A percentile compares a stretch with the other conserved stretches of the same genome.
Conservation (phyloP, 1,140 invertebrate genomes). For the Rhyacophila brunnea region DNA sequence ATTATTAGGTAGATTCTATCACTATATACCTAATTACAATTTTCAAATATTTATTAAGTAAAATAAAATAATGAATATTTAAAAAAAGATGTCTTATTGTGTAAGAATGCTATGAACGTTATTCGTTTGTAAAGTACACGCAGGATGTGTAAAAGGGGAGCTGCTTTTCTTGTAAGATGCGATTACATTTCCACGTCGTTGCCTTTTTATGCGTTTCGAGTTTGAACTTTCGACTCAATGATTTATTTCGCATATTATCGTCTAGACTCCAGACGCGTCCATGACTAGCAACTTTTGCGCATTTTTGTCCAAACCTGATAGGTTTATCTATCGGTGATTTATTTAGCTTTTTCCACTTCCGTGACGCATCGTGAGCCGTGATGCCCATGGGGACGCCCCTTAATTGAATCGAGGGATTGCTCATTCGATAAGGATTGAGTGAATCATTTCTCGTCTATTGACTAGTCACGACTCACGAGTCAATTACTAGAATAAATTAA, state of each 20-base stretch:
- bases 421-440: constrained; percentile 14
- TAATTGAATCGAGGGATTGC: not conserved
- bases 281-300: constrained; percentile 8
- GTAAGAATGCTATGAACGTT: too few species aligned
- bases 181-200: constrained; percentile 5
- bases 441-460: constrained; percentile 11
- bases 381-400: too few species aligned
- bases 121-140: too few species aligned
- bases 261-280: not conserved
- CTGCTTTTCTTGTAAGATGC: not conserved
- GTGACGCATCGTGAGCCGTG: not conserved
- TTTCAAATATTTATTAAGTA: too few species aligned
- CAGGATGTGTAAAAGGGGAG: not conserved
- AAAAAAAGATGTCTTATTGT: too few species aligned
- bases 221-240: constrained; percentile 12
- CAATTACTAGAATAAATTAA: too few species aligned
- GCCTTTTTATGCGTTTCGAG: constrained; percentile 4
- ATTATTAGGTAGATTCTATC: too few species aligned
- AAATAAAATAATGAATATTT: too few species aligned
- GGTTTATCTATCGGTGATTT: constrained; percentile 14
- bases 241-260: constrained; percentile 8
- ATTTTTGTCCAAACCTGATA: constrained; percentile 8
- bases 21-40: too few species aligned
- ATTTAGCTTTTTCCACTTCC: constrained; percentile 1
- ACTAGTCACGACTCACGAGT: too few species aligned